phyloP scores from a whole-genome alignment of 2,888 invertebrate species.

The Panorpa germanica region DNA sequence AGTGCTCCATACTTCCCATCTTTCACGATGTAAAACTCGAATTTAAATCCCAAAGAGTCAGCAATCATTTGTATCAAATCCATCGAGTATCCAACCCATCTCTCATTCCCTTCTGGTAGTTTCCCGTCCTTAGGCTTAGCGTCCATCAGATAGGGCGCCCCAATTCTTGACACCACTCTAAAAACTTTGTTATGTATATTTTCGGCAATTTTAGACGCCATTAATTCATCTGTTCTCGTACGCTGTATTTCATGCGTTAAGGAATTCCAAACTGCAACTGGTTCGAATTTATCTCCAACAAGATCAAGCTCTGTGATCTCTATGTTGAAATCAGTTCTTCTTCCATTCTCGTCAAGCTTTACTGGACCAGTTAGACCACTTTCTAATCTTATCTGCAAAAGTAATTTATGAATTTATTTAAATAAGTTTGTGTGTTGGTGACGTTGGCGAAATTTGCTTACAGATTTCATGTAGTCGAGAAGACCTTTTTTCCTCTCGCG shows the following conservation, averaged over 20 bases:
- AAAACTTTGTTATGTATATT: slow-evolving; percentile 9
- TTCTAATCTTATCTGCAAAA: too few relatives aligned
- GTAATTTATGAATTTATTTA: too few relatives aligned
- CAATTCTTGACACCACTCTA: slow-evolving; percentile 7
- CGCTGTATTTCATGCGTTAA: slow-evolving; percentile 2
- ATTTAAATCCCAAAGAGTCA: slow-evolving; percentile 16
- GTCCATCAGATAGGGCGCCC: slow-evolving; percentile 9
- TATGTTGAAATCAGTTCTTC: slow-evolving; percentile 4
- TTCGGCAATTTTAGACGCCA: neutral
- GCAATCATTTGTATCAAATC: slow-evolving; percentile 30
- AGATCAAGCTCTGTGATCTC: neutral
- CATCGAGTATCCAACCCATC: slow-evolving; percentile 28
- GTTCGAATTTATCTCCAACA: neutral
- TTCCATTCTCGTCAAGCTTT: too few relatives aligned
- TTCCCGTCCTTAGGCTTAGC: neutral
- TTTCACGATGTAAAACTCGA: slow-evolving; percentile 14
- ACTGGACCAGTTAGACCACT: too few relatives aligned
- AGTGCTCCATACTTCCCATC: slow-evolving; percentile 14
- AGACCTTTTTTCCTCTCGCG: too few relatives aligned
- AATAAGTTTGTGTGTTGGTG: too few relatives aligned
- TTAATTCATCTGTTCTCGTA: slow-evolving; percentile 1
- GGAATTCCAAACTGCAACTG: slow-evolving; percentile 3
- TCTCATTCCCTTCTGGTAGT: slow-evolving; percentile 21
- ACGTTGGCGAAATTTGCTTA: too few relatives aligned
- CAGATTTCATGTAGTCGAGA: too few relatives aligned